Base-by-base conservation (phyloP, 2,113 vertebrate species). In the Pipa parva region DNA sequence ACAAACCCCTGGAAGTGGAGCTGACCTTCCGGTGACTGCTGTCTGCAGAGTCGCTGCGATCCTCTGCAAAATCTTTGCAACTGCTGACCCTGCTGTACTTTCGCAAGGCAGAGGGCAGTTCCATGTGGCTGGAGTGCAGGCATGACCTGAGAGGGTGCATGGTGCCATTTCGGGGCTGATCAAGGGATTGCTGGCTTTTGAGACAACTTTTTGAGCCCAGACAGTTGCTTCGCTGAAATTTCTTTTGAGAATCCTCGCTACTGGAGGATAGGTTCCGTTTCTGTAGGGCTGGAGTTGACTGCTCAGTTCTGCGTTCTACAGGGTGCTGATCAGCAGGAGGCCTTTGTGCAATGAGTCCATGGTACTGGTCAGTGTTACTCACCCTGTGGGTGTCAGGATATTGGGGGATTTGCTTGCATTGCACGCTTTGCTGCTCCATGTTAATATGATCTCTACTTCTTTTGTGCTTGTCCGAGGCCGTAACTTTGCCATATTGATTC, bases 1-100 rank as follows among this genome's bases (percentile, higher is more conserved):
- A 90, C 56, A 94, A 17, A 17, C 84, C 81, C 50, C 91, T 84
- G 22, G 91, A 92, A 77, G 93, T 87, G 49, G 92, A 91, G 58
- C 93, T 95, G 66, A 87, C 80, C 72, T 95, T 93, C 48, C 82
- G 84, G 63, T 82, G 83, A 31, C 79, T 87, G 25, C 88, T 91
- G 42, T 91, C 88, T 0, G 75, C 78, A 18, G 87, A 93, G 15
- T 85, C 85, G 1, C 85, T 89, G 51, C 74, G 77, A 50, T 92
- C 80, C 22, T 85, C 85, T 0, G 87, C 80, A n/a, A 85, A 77
- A 73, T 90, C 89, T 69, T 84, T 88, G 61, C 75, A 84, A 21
- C 50, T 49, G 50, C 86, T 83, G 21, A 81, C 86, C 21, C 73
- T 81, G 71, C 87, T 93, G 65, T 87, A 81, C 63, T 87, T 90